Base-by-base conservation (phyloP, 2,797 vertebrate species). In the Hydrolagus colliei region DNA sequence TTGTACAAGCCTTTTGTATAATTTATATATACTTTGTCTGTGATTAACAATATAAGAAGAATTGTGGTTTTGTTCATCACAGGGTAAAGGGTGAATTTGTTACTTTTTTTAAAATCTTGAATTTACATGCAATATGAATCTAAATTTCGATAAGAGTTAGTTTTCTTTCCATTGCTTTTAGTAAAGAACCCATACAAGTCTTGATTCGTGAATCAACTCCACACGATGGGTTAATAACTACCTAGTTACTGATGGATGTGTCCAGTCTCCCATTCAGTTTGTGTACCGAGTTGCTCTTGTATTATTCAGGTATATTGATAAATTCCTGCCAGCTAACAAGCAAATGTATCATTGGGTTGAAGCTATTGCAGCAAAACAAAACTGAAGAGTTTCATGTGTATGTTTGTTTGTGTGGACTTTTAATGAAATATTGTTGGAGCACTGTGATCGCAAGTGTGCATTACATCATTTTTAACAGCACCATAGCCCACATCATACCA, bases 401-500 rank as follows among this genome's bases (percentile, higher is more conserved):
- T 52, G 41, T 52, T 3, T 52, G 41, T 52, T 52, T 52, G 41
- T 52, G 6, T 52, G 41, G 79, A 71, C 65, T 10, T 68, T 52
- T 84, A 68, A 68, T 84, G 65, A 35, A 65, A 84, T 52, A 35
- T 32, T 63, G 4, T 71, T 84, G 79, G 71, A 10, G 12, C 11
- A 41, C 41, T 41, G 10, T 84, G 27, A 41, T 84, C 65, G 52
- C 52, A 84, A 84, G 63, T 52, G 2, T 71, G 79, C 65, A 35
- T 84, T 84, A 10, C 79, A 84, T 84, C 79, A 71, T 84, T 84
- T 84, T 84, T 68, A 84, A 84, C 79, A 84, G 79, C 79, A 84
- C 35, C 79, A 84, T 84, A 84, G 79, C 79, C 79, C 79, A 96
- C 96, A 97, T 94, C 96, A 97, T 94, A 90, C 94, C 95, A 98